Evolutionary conservation across 2,113 vertebrate genomes (phyloP).

Genomic region (Dicerorhinus sumatrensis): DNA sequence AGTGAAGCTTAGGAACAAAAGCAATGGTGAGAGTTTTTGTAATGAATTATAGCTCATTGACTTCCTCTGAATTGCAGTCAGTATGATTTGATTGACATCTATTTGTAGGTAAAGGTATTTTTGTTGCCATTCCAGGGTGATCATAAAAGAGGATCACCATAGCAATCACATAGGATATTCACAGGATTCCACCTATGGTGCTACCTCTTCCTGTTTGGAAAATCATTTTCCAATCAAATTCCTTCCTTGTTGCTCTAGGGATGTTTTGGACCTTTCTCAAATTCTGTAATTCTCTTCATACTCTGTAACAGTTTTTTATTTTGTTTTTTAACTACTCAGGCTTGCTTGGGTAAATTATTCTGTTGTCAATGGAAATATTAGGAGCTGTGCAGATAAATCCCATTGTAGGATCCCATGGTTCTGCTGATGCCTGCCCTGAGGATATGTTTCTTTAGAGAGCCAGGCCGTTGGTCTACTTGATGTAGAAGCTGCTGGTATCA

Average conservation of each 20-base stretch:
- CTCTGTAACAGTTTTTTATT: background rate
- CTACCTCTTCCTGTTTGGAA: background rate
- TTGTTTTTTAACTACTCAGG: background rate
- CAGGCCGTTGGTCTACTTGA: background rate
- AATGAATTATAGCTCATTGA: background rate
- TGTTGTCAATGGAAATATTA: background rate
- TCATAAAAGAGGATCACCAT: background rate
- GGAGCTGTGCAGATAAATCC: background rate
- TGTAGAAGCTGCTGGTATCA: background rate
- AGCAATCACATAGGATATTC: background rate
- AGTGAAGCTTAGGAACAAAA: background rate
- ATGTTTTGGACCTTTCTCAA: background rate
- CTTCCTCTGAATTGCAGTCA: background rate
- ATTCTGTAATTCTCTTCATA: background rate
- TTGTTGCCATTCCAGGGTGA: background rate
- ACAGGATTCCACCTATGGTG: fast-evolving
- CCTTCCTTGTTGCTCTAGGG: background rate
- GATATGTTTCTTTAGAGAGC: background rate
- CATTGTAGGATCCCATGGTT: background rate
- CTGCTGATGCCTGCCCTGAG: background rate
- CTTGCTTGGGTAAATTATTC: background rate
- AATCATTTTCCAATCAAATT: background rate
- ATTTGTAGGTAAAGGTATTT: background rate
- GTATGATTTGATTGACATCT: background rate
- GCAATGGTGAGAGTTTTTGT: background rate